Percentiles rank a stretch among this genome's conserved stretches.
Evolutionary conservation across 1,140 invertebrate species (phyloP).

Genomic region (Mizuhopecten yessoensis): DNA sequence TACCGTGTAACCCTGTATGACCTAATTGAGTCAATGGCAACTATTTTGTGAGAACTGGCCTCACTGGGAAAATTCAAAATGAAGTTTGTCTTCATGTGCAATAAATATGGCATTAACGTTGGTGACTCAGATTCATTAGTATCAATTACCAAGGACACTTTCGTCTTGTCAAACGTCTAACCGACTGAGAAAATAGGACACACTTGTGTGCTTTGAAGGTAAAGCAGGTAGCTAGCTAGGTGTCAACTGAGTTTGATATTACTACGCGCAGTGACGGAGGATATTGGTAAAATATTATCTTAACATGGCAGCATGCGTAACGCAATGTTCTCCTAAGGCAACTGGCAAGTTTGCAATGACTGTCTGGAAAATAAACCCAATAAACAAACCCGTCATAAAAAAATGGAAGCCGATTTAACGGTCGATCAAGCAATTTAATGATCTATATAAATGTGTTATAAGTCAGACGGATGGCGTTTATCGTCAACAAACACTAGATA

Average conservation of each 20-base stretch:
- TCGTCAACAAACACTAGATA: neutral
- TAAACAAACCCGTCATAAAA: neutral
- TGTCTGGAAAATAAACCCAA: neutral
- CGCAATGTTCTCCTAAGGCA: neutral
- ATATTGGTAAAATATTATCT: neutral
- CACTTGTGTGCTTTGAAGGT: neutral
- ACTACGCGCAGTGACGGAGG: neutral
- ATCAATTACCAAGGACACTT: neutral
- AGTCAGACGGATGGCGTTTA: neutral
- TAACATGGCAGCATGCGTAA: neutral
- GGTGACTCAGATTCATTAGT: too few species aligned
- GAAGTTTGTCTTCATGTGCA: too few species aligned
- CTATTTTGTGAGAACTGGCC: too few species aligned
- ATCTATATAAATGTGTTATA: constrained; percentile 9
- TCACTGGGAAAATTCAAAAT: too few species aligned
- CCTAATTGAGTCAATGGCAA: too few species aligned
- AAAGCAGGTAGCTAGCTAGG: neutral
- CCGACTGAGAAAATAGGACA: neutral
- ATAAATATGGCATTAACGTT: too few species aligned
- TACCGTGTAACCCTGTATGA: too few species aligned
- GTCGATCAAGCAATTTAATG: neutral
- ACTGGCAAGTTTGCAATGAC: neutral
- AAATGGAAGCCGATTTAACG: neutral
- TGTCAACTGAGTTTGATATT: neutral
- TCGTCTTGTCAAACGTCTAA: neutral